Percentiles rank a stretch among this genome's conserved stretches.
Evolutionary conservation across 1,140 invertebrate species (phyloP).

Genomic region (Octopus bimaculoides): DNA sequence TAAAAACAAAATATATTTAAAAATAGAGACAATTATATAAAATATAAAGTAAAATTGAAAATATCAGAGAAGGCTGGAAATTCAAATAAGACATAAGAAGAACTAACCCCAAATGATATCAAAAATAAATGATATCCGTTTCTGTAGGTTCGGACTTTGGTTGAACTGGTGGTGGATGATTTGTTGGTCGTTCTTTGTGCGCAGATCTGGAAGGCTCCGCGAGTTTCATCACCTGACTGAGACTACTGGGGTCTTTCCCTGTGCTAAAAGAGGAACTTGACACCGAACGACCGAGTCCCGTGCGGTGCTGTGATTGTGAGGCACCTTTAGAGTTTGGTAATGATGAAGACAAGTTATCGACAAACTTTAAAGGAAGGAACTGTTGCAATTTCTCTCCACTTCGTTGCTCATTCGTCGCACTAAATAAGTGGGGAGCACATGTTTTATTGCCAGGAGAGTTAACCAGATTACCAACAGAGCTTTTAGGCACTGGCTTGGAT

Average conservation of each 20-base stretch:
- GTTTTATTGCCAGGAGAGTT: constrained; percentile 11
- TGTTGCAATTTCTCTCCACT: constrained; percentile 54
- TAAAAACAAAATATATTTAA: no score
- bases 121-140: no score
- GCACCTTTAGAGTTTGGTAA: constrained; percentile 15
- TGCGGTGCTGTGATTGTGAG: constrained; percentile 17
- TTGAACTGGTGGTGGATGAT: background rate
- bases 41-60: no score
- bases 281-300: constrained; percentile 18
- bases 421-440: constrained; percentile 68
- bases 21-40: no score
- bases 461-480: constrained; percentile 27
- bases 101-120: no score
- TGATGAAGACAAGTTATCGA: constrained; percentile 13
- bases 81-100: no score
- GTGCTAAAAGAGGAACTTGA: constrained; percentile 18
- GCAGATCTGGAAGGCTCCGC: constrained; percentile 28
- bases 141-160: background rate
- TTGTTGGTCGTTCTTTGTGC: background rate
- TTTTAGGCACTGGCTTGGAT: constrained; percentile 17
- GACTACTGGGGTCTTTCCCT: constrained; percentile 23
- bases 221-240: constrained; percentile 37
- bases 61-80: no score
- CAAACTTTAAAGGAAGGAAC: constrained; percentile 35
- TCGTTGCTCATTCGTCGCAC: constrained; percentile 81